phyloP scores from a whole-genome alignment of 2,113 vertebrate species.

The Epinephelus fuscoguttatus region DNA sequence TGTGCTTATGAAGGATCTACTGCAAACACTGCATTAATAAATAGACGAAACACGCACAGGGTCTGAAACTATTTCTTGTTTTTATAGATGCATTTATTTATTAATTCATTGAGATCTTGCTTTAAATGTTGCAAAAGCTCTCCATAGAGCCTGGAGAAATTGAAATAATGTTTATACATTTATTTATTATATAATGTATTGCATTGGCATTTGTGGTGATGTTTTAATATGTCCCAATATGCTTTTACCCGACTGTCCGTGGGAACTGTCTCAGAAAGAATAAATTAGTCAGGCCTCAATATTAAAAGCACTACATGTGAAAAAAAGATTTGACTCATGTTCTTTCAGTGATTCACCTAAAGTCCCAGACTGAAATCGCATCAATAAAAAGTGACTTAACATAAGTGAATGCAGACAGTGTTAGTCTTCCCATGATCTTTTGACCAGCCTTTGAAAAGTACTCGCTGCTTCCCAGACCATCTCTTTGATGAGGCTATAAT shows the following conservation, averaged over 20 bases:
- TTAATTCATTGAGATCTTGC: neutral
- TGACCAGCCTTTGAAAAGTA: constrained; percentile 34
- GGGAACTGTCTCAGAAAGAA: neutral
- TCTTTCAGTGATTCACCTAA: neutral
- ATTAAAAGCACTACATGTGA: neutral
- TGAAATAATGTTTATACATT: too few relatives aligned
- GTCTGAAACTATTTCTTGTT: neutral
- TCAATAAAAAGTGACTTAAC: constrained; percentile 11
- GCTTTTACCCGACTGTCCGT: neutral
- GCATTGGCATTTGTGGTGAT: neutral
- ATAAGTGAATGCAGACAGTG: neutral
- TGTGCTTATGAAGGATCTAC: neutral
- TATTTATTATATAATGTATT: neutral
- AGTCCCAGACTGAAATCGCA: constrained; percentile 24
- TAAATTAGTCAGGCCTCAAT: neutral
- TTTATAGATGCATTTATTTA: neutral
- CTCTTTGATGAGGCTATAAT: constrained; percentile 26
- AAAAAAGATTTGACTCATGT: neutral
- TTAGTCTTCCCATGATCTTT: constrained; percentile 34
- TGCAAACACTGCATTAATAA: neutral
- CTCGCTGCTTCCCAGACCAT: neutral
- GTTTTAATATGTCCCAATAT: neutral
- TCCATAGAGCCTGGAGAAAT: neutral
- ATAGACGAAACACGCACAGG: neutral
- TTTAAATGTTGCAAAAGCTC: neutral